phyloP scores from a whole-genome alignment of 1,140 invertebrate genomes.

The Bombus huntii region DNA sequence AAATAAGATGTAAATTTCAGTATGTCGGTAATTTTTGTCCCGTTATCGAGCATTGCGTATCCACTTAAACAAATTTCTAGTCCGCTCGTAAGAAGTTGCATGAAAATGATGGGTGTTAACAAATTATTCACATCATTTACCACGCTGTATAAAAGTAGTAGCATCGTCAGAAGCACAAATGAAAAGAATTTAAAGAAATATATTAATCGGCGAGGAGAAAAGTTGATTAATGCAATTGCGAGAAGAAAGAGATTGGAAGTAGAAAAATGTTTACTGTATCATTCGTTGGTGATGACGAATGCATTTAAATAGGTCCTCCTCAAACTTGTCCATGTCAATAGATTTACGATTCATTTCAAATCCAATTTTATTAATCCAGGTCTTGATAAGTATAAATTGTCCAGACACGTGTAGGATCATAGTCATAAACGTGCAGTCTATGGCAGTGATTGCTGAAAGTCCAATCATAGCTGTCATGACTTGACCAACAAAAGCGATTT shows the following conservation, averaged over 20 bases:
- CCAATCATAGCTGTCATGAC: conserved; percentile 3
- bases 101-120: conserved; percentile 60
- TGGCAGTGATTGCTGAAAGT: conserved; percentile 14
- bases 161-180: neutral
- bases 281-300: conserved; percentile 43
- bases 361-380: conserved; percentile 28
- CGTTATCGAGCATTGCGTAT: conserved; percentile 43
- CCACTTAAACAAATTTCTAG: conserved; percentile 64
- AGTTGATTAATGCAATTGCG: neutral
- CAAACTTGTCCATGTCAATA: neutral
- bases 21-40: conserved; percentile 11
- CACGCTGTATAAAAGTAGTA: conserved; percentile 19
- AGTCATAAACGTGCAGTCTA: conserved; percentile 46
- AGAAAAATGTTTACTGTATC: conserved; percentile 24
- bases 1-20: conserved; percentile 51
- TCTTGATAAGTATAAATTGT: conserved; percentile 51
- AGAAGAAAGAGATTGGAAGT: neutral
- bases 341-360: neutral
- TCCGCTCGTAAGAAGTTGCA: conserved; percentile 59
- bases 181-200: neutral
- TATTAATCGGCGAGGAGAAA: neutral
- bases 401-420: conserved; percentile 54
- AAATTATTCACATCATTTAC: conserved; percentile 52
- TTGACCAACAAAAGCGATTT: conserved; percentile 53
- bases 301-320: conserved; percentile 14